Percentiles rank a stretch among this genome's conserved stretches.
These are phyloP conservation scores for Drosophila niveifrons DNA, from an alignment of 2,888 invertebrate genomes.

Conservation along the genomic window DNA sequence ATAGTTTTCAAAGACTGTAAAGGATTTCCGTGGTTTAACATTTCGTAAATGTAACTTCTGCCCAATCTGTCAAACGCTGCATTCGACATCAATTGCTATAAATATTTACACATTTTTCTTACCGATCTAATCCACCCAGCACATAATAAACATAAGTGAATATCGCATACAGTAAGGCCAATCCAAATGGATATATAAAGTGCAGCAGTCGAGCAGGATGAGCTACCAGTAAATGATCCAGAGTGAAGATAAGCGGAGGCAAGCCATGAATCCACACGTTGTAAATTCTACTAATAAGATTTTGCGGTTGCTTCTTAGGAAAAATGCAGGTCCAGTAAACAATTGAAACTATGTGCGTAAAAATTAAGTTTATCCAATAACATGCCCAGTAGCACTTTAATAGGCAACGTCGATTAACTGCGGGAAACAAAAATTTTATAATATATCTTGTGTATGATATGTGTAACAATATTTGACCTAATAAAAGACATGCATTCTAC, in stretches of 20 bases:
- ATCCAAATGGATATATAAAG: slow-evolving; percentile 48
- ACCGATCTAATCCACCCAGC: slow-evolving; percentile 42
- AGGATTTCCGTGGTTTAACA: slow-evolving; percentile 34
- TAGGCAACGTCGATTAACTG: not conserved
- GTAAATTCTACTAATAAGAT: not conserved
- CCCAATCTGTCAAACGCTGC: slow-evolving; percentile 32
- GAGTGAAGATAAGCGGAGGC: slow-evolving; percentile 29
- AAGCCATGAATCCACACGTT: slow-evolving; percentile 48
- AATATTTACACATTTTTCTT: not conserved
- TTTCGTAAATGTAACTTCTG: slow-evolving; percentile 28
- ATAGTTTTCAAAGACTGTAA: not conserved
- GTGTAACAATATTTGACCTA: no score
- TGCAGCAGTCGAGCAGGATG: slow-evolving; percentile 56
- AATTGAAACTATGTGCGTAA: not conserved
- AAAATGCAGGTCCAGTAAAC: slow-evolving; percentile 48
- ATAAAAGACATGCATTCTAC: no score
- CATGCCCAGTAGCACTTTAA: slow-evolving; percentile 48
- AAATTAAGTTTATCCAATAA: slow-evolving; percentile 43
- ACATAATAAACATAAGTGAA: slow-evolving; percentile 34
- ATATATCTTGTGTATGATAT: no score
- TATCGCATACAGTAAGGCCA: slow-evolving; percentile 10
- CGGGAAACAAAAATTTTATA: no score
- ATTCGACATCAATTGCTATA: no score
- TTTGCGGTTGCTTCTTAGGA: slow-evolving; percentile 6
- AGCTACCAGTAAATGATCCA: slow-evolving; percentile 61